phyloP scores from a whole-genome alignment of 53 echinoderm and acorn worm genomes.

The Apostichopus leukothele region DNA sequence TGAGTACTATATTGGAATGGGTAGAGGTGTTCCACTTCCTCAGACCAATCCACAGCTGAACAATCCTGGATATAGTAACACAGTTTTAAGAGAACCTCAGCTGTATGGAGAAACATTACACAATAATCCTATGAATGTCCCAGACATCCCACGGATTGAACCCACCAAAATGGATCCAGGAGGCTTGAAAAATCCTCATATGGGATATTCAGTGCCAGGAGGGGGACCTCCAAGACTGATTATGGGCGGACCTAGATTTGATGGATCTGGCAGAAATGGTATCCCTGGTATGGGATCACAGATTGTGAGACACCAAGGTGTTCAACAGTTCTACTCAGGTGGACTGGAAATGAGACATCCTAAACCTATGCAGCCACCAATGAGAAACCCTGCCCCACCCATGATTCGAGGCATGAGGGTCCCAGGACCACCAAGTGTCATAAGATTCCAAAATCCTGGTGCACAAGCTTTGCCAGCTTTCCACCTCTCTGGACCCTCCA shows the following conservation, averaged over 20 bases:
- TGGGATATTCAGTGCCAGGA: background rate
- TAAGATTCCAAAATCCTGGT: background rate
- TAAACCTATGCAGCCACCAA: background rate
- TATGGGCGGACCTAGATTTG: background rate
- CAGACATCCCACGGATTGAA: background rate
- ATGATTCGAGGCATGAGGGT: conserved; percentile 28
- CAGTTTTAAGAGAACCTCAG: background rate
- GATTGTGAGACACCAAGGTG: background rate
- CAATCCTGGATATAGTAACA: background rate
- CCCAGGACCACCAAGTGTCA: background rate
- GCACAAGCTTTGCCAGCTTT: background rate
- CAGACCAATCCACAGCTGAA: background rate
- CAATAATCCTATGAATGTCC: background rate
- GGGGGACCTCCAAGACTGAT: background rate
- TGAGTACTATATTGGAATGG: background rate
- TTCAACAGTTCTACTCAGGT: conserved; percentile 32
- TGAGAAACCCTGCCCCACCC: conserved; percentile 19
- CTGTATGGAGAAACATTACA: background rate
- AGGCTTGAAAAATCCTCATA: background rate
- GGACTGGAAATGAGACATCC: conserved; percentile 11
- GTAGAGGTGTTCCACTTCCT: background rate
- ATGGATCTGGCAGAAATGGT: background rate
- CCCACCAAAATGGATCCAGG: background rate
- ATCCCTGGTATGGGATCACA: conserved; percentile 17
- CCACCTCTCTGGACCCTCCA: background rate